Percentiles rank a stretch among this genome's conserved stretches.
Evolutionary conservation across 2,113 vertebrate genomes (phyloP).

Genomic region (Pterocles burchelli): DNA sequence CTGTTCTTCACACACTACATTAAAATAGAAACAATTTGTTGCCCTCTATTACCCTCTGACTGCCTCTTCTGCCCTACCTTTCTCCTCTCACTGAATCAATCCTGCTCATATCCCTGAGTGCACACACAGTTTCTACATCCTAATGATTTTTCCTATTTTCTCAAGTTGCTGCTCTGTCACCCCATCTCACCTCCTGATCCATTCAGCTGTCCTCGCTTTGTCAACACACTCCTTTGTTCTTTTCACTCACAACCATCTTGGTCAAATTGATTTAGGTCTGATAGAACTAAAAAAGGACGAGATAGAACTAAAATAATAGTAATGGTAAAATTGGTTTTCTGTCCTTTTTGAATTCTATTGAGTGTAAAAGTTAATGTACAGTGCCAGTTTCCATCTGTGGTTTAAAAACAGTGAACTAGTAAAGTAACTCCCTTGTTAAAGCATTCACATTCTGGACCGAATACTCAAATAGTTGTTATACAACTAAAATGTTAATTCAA

Average conservation of each 20-base stretch:
- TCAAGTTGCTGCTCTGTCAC: not conserved
- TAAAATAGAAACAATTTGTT: not conserved
- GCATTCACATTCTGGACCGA: not conserved
- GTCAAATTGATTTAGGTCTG: not conserved
- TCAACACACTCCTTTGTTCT: not conserved
- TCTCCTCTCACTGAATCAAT: not conserved
- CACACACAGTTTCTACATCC: not conserved
- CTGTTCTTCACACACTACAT: not conserved
- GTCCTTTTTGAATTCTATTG: not conserved
- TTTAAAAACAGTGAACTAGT: not conserved
- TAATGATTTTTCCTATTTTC: constrained; percentile 7
- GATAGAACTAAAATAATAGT: not conserved
- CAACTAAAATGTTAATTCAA: not conserved
- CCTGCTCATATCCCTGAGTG: not conserved
- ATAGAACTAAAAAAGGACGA: not conserved
- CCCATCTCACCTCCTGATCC: not conserved
- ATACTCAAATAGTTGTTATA: not conserved
- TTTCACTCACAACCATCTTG: not conserved
- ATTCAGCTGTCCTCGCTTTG: not conserved
- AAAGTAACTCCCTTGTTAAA: not conserved
- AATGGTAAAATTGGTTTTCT: not conserved
- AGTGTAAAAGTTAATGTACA: not conserved
- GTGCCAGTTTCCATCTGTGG: not conserved
- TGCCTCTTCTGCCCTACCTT: not conserved
- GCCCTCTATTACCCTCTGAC: not conserved